Percentiles rank a stretch among this genome's conserved stretches.
phyloP scores from a whole-genome alignment of 2,797 vertebrate genomes.

The Microctenopoma steveboyesi region DNA sequence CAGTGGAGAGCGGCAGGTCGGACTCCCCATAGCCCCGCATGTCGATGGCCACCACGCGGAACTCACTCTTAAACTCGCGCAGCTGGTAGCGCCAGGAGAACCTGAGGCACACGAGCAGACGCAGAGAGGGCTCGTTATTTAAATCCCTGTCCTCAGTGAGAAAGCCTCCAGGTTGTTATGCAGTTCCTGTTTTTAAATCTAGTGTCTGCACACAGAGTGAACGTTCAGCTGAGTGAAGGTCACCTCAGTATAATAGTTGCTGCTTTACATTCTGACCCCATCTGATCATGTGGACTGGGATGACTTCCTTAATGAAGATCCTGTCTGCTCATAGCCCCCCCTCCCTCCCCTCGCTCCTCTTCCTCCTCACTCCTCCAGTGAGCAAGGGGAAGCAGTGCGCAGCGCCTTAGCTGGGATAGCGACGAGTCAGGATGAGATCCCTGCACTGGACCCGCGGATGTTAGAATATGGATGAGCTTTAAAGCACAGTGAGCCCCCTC shows the following conservation, averaged over 20 bases:
- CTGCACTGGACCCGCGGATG: conserved; percentile 50
- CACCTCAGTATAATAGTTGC: conserved; percentile 38
- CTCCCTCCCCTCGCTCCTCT: conserved; percentile 11
- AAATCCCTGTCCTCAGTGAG: not conserved
- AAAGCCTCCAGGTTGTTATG: too few species aligned
- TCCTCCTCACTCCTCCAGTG: conserved; percentile 15
- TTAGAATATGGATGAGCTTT: conserved; percentile 73
- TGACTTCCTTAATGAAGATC: conserved; percentile 64
- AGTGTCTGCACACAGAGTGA: too few species aligned
- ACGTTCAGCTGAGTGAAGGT: conserved; percentile 42
- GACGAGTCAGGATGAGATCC: conserved; percentile 74
- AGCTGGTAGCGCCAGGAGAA: conserved; percentile 98
- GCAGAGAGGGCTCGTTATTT: not conserved
- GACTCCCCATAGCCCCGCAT: conserved; percentile 98
- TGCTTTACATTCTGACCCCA: conserved; percentile 52
- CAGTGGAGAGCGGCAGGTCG: conserved; percentile 89
- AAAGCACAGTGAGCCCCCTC: conserved; percentile 39
- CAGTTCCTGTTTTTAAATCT: too few species aligned
- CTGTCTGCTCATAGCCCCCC: conserved; percentile 54
- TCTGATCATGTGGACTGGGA: conserved; percentile 36
- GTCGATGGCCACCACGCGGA: conserved; percentile 96
- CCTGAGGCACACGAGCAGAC: conserved; percentile 76
- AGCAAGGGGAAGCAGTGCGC: conserved; percentile 31
- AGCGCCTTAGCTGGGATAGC: conserved; percentile 61
- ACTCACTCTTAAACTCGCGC: conserved; percentile 97